These are phyloP conservation scores for Hyperoplus immaculatus DNA, from an alignment of 2,797 vertebrate species.

Conservation along the genomic window DNA sequence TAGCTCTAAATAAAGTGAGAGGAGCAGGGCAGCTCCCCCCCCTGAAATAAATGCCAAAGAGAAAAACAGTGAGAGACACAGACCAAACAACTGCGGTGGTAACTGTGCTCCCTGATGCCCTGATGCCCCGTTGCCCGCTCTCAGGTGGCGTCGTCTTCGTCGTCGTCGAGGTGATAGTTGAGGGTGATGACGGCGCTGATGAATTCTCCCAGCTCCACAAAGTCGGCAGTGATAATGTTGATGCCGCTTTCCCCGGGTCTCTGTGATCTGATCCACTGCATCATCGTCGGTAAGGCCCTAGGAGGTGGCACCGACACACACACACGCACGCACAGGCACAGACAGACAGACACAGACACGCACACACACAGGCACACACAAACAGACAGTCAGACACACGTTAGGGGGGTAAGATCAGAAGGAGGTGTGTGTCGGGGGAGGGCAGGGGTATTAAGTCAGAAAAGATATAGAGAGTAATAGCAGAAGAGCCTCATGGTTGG, in stretches of 20 bases:
- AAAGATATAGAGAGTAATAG: constrained; percentile 18
- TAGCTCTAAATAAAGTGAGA: constrained; percentile 82
- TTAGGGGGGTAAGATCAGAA: constrained; percentile 1
- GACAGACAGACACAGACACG: background rate
- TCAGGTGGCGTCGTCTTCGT: constrained; percentile 94
- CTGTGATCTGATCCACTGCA: constrained; percentile 97
- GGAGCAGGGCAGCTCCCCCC: constrained; percentile 69
- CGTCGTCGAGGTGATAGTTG: constrained; percentile 94
- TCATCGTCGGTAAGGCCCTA: constrained; percentile 97
- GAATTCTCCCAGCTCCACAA: constrained; percentile 98
- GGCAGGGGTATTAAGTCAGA: constrained; percentile 15
- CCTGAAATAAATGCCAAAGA: constrained; percentile 80
- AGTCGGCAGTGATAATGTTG: constrained; percentile 98
- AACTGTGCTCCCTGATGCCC: constrained; percentile 56
- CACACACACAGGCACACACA: background rate
- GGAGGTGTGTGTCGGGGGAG: background rate
- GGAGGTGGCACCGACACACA: constrained; percentile 26
- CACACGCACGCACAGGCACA: background rate
- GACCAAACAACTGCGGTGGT: constrained; percentile 59
- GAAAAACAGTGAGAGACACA: constrained; percentile 77
- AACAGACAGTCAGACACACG: background rate
- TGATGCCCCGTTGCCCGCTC: constrained; percentile 38
- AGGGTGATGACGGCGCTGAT: constrained; percentile 98
- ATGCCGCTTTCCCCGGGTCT: constrained; percentile 95
- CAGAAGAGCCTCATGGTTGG: constrained; percentile 45